These are phyloP conservation scores for Rotaria sp. DNA, from an alignment of 2,888 invertebrate species.

Conservation along the genomic window DNA sequence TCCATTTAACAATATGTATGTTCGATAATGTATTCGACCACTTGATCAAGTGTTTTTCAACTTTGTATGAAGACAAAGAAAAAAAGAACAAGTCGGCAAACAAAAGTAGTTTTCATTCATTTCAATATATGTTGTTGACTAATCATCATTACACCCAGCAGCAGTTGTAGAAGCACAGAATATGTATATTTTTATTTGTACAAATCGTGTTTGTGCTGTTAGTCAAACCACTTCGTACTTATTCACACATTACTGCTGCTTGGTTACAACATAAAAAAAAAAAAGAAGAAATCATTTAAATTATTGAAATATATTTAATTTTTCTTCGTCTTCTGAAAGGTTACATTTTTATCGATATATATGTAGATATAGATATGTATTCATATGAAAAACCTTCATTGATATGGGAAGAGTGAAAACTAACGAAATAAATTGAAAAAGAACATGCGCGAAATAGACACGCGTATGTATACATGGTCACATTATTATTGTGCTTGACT, in stretches of 20 bases:
- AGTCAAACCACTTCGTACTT: not conserved
- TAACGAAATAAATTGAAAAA: conserved; percentile 3
- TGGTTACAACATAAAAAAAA: not conserved
- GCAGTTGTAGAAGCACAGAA: not conserved
- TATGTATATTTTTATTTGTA: not conserved
- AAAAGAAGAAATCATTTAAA: not conserved
- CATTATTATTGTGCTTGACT: not conserved
- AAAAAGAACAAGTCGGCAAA: not conserved
- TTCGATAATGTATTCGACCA: not conserved
- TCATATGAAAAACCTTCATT: not conserved
- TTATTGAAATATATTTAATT: not conserved
- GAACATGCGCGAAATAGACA: not conserved
- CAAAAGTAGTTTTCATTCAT: not conserved
- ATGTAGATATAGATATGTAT: not conserved
- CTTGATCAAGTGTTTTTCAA: conserved; percentile 5
- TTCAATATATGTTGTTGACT: not conserved
- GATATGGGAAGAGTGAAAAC: not conserved
- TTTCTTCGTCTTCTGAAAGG: not conserved
- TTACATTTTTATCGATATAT: not conserved
- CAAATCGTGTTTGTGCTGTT: not conserved
- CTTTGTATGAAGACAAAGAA: not conserved
- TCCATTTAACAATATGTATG: not conserved
- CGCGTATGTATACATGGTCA: not conserved
- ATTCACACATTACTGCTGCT: not conserved
- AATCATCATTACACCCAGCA: not conserved